A percentile compares a stretch with the other conserved stretches of the same genome.
These are phyloP conservation scores for Eulemur rubriventer DNA, from an alignment of 2,797 vertebrate genomes.

Conservation along the genomic window DNA sequence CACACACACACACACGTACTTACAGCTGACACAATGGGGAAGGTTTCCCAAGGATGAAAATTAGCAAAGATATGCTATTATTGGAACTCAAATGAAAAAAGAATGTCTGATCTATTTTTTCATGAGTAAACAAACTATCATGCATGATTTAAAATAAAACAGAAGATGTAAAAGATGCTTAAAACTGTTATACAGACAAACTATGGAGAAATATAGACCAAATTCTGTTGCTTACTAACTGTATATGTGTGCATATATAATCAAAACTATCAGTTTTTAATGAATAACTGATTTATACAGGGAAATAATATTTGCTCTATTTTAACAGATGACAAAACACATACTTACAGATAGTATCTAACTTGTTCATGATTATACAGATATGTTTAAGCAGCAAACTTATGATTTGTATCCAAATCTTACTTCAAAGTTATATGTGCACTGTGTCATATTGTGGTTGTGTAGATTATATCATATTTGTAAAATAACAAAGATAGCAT, in stretches of 20 bases:
- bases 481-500: not conserved
- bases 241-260: not conserved
- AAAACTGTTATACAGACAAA: not conserved
- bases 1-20: not conserved
- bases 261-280: not conserved
- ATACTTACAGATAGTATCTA: not conserved
- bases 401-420: not conserved
- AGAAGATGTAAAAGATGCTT: not conserved
- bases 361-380: not conserved
- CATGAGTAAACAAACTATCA: not conserved
- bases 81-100: not conserved
- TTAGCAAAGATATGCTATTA: not conserved
- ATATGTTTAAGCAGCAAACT: not conserved
- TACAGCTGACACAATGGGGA: not conserved
- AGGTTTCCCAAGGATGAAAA: not conserved
- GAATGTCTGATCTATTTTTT: not conserved
- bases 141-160: not conserved
- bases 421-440: not conserved
- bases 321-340: not conserved
- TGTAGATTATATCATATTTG: not conserved
- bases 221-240: not conserved
- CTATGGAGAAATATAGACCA: not conserved
- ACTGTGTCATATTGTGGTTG: not conserved
- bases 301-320: not conserved
- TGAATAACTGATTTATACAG: not conserved